Evolutionary conservation across 2,113 vertebrate species (phyloP).

Genomic region (Apteryx mantelli): DNA sequence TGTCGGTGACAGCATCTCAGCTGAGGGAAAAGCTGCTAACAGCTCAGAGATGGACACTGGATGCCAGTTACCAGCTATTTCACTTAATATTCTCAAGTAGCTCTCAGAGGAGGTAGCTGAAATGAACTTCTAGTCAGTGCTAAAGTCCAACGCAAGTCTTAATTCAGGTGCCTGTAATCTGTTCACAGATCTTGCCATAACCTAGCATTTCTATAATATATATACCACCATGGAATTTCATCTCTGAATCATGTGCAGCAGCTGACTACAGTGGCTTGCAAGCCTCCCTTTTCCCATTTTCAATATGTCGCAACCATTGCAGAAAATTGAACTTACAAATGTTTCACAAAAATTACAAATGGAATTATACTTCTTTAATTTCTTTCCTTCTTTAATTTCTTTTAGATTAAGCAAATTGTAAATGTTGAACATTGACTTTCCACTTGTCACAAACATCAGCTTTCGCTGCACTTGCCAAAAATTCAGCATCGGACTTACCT

Average conservation of each 20-base stretch:
- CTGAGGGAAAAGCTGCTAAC: neutral
- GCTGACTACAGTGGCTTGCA: fast-evolving
- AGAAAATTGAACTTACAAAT: neutral
- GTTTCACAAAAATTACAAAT: neutral
- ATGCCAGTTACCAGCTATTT: neutral
- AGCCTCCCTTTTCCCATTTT: neutral
- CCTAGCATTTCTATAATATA: neutral
- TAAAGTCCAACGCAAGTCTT: neutral
- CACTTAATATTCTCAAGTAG: neutral
- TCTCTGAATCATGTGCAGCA: neutral
- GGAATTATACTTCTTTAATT: neutral
- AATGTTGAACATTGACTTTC: neutral
- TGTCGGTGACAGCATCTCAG: neutral
- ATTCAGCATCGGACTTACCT: neutral
- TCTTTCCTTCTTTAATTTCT: neutral
- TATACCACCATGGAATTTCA: neutral
- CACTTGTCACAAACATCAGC: neutral
- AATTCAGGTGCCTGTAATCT: neutral
- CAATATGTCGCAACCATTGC: neutral
- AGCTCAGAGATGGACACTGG: neutral
- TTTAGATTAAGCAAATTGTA: neutral
- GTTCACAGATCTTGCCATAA: neutral
- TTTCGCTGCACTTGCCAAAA: neutral
- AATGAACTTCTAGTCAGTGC: neutral
- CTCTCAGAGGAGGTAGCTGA: neutral